phyloP scores from a whole-genome alignment of 2,113 vertebrate species.

The Pygoscelis antarcticus region DNA sequence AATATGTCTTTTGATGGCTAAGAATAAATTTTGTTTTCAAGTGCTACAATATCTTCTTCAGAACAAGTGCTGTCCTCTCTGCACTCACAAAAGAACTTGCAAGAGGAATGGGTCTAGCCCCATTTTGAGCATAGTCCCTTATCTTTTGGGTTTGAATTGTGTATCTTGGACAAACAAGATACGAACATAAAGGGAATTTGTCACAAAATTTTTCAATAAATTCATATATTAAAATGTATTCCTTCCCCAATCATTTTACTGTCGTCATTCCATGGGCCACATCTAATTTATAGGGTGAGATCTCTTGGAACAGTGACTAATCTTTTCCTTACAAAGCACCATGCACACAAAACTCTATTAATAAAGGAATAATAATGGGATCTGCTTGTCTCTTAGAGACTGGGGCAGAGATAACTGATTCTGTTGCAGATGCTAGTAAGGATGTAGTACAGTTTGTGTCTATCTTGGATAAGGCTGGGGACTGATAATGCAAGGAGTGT shows the following conservation, averaged over 20 bases:
- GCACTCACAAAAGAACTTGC: background rate
- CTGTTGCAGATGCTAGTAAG: background rate
- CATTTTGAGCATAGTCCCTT: background rate
- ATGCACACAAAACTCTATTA: background rate
- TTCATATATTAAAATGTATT: conserved; percentile 11
- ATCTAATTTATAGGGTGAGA: conserved; percentile 5
- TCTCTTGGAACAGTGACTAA: conserved; percentile 40
- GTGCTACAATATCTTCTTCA: background rate
- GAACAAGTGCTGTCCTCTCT: background rate
- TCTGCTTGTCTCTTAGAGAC: conserved; percentile 13
- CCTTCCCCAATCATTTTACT: background rate
- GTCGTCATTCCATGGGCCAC: background rate
- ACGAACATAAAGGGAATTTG: background rate
- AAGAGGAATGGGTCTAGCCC: background rate
- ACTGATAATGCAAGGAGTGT: background rate
- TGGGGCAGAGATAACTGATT: background rate
- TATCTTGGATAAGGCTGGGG: background rate
- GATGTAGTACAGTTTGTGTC: background rate
- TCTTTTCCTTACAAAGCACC: conserved; percentile 26
- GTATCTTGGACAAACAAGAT: background rate
- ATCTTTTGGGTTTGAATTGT: background rate
- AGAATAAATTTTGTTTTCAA: background rate
- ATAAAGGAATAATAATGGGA: conserved; percentile 18
- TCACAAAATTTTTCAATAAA: background rate
- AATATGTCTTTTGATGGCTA: background rate